Evolutionary conservation across 1,140 invertebrate genomes (phyloP).

Genomic region (Zaprionus tsacasi): DNA sequence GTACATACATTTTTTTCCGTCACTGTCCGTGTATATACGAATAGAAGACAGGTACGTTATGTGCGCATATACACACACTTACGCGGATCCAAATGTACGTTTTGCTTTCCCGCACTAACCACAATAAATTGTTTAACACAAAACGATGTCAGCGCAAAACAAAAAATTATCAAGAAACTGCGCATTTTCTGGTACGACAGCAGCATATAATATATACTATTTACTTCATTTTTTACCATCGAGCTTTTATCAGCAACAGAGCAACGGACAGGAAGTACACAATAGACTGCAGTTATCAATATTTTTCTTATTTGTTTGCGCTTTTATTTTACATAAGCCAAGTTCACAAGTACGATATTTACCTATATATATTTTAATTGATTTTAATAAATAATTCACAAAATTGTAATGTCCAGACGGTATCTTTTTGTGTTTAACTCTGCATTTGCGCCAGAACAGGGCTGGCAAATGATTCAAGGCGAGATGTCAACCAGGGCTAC

Average conservation of each 20-base stretch:
- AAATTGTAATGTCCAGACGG: conserved; percentile 19
- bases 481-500: conserved; percentile 19
- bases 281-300: background rate
- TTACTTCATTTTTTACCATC: conserved; percentile 62
- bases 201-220: conserved; percentile 56
- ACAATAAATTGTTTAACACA: conserved; percentile 8
- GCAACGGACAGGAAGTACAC: conserved; percentile 21
- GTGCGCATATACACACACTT: conserved; percentile 19
- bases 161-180: conserved; percentile 48
- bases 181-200: conserved; percentile 50
- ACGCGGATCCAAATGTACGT: background rate
- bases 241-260: conserved; percentile 63
- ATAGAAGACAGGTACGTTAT: conserved; percentile 29
- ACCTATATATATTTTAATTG: conserved; percentile 15
- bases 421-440: conserved; percentile 39
- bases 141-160: background rate
- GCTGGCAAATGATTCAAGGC: conserved; percentile 10
- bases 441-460: conserved; percentile 34
- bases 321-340: background rate
- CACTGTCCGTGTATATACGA: conserved; percentile 14
- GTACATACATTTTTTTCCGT: background rate
- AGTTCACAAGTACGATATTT: conserved; percentile 4
- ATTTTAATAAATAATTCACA: conserved; percentile 22
- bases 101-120: conserved; percentile 8
- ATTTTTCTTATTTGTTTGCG: background rate